These are phyloP conservation scores for Hippocampus barbouri DNA, from an alignment of 2,113 vertebrate genomes.

Conservation along the genomic window DNA sequence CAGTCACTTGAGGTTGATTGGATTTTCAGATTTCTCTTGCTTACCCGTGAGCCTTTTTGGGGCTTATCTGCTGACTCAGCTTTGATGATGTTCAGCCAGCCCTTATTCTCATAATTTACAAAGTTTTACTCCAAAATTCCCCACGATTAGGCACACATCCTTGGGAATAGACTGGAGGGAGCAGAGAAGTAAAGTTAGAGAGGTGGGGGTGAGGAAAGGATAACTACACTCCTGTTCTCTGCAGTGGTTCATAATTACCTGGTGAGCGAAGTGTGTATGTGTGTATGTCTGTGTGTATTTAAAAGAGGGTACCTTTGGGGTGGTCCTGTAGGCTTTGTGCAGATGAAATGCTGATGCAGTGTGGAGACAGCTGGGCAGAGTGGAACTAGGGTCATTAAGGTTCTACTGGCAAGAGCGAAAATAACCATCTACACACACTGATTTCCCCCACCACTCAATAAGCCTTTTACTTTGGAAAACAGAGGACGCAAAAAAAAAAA, in stretches of 20 bases:
- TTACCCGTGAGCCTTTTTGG: conserved; percentile 49
- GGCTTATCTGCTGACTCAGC: conserved; percentile 59
- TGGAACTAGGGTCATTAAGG: conserved; percentile 64
- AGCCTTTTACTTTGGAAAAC: conserved; percentile 64
- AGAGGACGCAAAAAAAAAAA: conserved; percentile 29
- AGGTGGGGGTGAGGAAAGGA: conserved; percentile 30
- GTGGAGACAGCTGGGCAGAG: conserved; percentile 62
- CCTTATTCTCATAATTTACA: conserved; percentile 51
- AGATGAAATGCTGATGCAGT: conserved; percentile 64
- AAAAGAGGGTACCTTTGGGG: conserved; percentile 40
- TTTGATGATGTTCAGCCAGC: conserved; percentile 38
- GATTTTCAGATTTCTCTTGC: conserved; percentile 59
- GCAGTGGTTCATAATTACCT: conserved; percentile 60
- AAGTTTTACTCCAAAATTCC: conserved; percentile 43
- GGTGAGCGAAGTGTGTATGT: conserved; percentile 38
- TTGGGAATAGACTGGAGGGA: conserved; percentile 53
- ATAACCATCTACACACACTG: conserved; percentile 32
- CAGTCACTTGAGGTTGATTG: conserved; percentile 50
- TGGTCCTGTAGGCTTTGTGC: conserved; percentile 53
- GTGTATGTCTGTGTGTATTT: conserved; percentile 34
- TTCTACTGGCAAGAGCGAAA: conserved; percentile 49
- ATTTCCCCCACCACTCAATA: conserved; percentile 36
- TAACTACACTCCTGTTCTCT: conserved; percentile 48
- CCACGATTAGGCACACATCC: conserved; percentile 35
- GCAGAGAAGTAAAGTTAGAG: conserved; percentile 27